Evolutionary conservation across 2,888 invertebrate genomes (phyloP).

Genomic region (Hyles lineata): DNA sequence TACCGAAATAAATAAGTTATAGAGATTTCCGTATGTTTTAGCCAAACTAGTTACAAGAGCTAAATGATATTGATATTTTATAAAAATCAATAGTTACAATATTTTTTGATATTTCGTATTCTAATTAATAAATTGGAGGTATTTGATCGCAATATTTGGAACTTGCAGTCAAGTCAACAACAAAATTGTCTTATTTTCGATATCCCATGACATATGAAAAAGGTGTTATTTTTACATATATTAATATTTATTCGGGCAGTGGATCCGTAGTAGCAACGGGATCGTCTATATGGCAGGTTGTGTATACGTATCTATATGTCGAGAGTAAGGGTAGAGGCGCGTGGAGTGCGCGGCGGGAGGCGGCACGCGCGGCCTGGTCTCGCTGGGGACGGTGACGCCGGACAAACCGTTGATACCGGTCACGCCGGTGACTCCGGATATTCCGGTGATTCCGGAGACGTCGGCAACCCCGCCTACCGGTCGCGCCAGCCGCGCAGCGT

Average conservation of each 20-base stretch:
- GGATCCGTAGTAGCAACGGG: background rate
- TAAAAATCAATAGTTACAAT: too few relatives aligned
- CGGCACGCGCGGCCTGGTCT: constrained; percentile 35
- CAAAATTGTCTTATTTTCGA: too few relatives aligned
- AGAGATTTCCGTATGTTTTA: background rate
- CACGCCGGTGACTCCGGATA: background rate
- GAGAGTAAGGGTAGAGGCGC: constrained; percentile 14
- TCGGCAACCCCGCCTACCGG: constrained; percentile 11
- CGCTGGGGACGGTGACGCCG: constrained; percentile 24
- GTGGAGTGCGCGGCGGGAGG: background rate
- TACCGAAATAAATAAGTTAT: background rate
- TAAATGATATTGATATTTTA: too few relatives aligned
- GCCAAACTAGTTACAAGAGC: too few relatives aligned
- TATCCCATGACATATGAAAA: background rate
- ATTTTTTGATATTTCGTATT: too few relatives aligned
- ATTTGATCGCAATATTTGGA: too few relatives aligned
- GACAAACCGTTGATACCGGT: background rate
- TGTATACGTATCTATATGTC: background rate
- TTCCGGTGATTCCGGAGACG: background rate
- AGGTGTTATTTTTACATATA: background rate
- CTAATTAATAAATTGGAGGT: too few relatives aligned
- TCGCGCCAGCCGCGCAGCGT: constrained; percentile 38
- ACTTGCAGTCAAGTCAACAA: too few relatives aligned
- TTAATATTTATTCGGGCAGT: background rate
- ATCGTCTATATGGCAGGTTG: constrained; percentile 13